Conservation (phyloP, 2,888 invertebrate species). For the Synergus gifuensis region DNA sequence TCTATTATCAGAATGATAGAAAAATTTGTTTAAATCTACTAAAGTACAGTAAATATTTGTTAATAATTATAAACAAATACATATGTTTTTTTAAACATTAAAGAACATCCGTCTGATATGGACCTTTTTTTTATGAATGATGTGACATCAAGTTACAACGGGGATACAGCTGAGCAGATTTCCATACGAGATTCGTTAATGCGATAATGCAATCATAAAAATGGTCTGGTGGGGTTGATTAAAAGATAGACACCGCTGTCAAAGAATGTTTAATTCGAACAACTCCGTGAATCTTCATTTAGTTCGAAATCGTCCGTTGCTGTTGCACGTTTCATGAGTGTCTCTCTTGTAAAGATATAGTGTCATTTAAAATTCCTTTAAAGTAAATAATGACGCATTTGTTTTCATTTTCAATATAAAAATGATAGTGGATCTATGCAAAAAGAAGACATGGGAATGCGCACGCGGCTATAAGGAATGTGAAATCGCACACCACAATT, state of each 20-base stretch:
- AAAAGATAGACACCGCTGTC: conserved; percentile 30
- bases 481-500: not conserved
- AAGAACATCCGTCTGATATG: too few species aligned
- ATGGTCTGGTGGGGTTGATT: conserved; percentile 20
- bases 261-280: conserved; percentile 32
- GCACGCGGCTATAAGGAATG: not conserved
- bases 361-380: not conserved
- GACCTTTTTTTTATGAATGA: too few species aligned
- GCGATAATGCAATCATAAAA: conserved; percentile 7
- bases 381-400: not conserved
- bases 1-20: not conserved
- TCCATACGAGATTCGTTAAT: too few species aligned
- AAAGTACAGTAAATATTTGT: not conserved
- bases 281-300: conserved; percentile 22
- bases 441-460: not conserved
- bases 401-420: not conserved
- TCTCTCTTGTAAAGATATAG: not conserved
- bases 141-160: too few species aligned
- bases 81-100: too few species aligned
- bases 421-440: not conserved
- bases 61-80: not conserved
- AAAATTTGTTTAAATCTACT: not conserved
- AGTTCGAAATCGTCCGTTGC: conserved; percentile 22
- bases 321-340: not conserved
- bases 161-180: too few species aligned